Evolutionary conservation across 92 coral and sea anemone species (phyloP), one percentile per base, ranked within the genome.

Genomic region (Actinernus sp.): DNA sequence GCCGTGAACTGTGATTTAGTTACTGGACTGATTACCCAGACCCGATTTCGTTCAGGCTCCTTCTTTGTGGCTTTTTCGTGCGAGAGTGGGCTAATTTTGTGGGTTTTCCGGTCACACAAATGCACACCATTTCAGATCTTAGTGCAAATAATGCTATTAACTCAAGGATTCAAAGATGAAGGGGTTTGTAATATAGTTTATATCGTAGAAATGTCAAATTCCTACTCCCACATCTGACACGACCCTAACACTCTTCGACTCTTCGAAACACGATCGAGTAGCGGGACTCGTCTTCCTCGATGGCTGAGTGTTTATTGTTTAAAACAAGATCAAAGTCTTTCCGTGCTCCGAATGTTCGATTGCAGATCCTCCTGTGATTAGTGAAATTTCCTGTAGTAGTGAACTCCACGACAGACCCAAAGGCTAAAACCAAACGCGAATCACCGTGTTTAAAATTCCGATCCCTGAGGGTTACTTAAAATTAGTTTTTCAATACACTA

Each of bases 181-280:
- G n/a, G n/a, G n/a, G n/a, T n/a, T n/a, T n/a, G n/a, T n/a, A n/a
- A n/a, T n/a, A n/a, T n/a, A n/a, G n/a, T n/a, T n/a, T n/a, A n/a
- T n/a, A n/a, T n/a, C n/a, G n/a, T n/a, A 49, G 24, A 32, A 65
- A 65, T 59, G 59, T 65, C 72, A 65, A 65, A 65, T 65, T 65
- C 72, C 72, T 65, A 50, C 18, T 53, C 44, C 22, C 46, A 24
- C 68, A 61, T 61, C 59, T 65, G 58, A 65, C 72, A 32, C 59
- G 72, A 65, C 72, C 72, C 38, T 30, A 33, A 30, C 72, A 20
- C 47, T 49, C 47, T 49, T 31, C 48, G 46, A 27, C 72, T 65
- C 47, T n/a, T n/a, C n/a, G n/a, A n/a, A n/a, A n/a, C n/a, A n/a
- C n/a, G n/a, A n/a, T n/a, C 48, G 72, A 49, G 72, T 65, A 58